Base-by-base conservation (phyloP, 2,888 invertebrate genomes). In the Ophion ventricosus region DNA sequence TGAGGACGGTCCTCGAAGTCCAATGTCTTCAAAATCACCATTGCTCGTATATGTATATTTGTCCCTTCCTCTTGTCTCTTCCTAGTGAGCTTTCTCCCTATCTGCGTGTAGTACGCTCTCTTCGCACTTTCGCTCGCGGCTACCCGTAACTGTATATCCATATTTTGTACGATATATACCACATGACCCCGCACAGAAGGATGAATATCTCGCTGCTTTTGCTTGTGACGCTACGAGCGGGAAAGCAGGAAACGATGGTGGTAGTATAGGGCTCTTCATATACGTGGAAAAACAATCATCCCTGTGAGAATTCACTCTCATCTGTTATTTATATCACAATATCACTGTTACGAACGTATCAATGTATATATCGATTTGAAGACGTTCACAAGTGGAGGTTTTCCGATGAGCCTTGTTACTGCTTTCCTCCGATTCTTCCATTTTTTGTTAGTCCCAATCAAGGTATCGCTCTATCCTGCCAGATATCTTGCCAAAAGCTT, bases 201-300 rank as follows among this genome's bases (percentile, higher is more conserved):
- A 35, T n/a, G 11, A 59, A 73, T 74, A 26, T 43, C 20, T 59
- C 35, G 35, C 29, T 61, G 11, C 29, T 49, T 49, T 10, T 7
- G 40, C 29, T 20, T 14, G 26, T 49, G 11, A 17, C 29, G 54
- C 5, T n/a, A 75, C 73, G 26, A 26, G 11, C 11, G 23, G 17
- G n/a, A 26, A 14, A 26, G 40, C 25, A 29, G 40, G n/a, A 23
- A 35, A 56, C 29, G 23, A 76, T 64, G 49, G 49, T 59, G 35
- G n/a, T 40, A 5, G 66, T 26, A 64, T 1, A 56, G 25, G 69
- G 35, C 20, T 49, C 63, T 78, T 29, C 11, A 56, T 40, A 54
- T 23, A n/a, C 57, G 73, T 20, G 63, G 63, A 20, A 56, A 80
- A 82, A 66, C 54, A 59, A 57, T 59, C 67, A 61, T 7, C 40